These are phyloP conservation scores for Ennomos erosarius DNA, from an alignment of 2,888 invertebrate species.

Conservation along the genomic window DNA sequence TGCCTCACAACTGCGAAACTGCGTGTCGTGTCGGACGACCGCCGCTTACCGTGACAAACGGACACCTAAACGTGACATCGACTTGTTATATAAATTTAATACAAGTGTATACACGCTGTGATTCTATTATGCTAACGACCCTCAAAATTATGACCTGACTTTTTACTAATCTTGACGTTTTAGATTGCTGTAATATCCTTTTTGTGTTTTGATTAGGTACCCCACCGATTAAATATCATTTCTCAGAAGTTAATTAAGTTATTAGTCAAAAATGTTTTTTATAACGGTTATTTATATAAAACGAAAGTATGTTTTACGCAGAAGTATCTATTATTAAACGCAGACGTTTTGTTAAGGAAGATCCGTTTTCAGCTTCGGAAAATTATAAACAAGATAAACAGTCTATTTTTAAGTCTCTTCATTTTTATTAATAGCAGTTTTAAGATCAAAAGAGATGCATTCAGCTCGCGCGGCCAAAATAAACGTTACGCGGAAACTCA, in stretches of 20 bases:
- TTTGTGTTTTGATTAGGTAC: no score
- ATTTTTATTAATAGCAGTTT: slow-evolving; percentile 20
- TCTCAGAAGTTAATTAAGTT: no score
- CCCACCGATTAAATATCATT: no score
- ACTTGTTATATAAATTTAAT: slow-evolving; percentile 5
- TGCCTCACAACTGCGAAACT: slow-evolving; percentile 7
- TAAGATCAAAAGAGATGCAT: slow-evolving; percentile 31
- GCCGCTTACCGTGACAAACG: slow-evolving; percentile 3
- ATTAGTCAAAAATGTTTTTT: no score
- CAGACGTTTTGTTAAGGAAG: slow-evolving; percentile 5
- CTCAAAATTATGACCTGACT: no score
- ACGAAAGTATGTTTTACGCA: neutral
- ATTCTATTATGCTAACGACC: neutral
- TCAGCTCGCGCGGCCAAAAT: slow-evolving; percentile 18
- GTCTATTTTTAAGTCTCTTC: slow-evolving; percentile 14
- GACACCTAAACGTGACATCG: slow-evolving; percentile 13
- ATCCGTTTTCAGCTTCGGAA: slow-evolving; percentile 13
- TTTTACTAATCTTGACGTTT: no score
- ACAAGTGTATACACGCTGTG: neutral
- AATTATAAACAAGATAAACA: slow-evolving; percentile 17
- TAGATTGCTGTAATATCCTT: no score
- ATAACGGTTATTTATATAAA: neutral
- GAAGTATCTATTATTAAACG: neutral
- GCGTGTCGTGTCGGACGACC: slow-evolving; percentile 13
- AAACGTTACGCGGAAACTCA: slow-evolving; percentile 30